phyloP scores from a whole-genome alignment of 2,888 invertebrate genomes.

The Megamerina dolium region DNA sequence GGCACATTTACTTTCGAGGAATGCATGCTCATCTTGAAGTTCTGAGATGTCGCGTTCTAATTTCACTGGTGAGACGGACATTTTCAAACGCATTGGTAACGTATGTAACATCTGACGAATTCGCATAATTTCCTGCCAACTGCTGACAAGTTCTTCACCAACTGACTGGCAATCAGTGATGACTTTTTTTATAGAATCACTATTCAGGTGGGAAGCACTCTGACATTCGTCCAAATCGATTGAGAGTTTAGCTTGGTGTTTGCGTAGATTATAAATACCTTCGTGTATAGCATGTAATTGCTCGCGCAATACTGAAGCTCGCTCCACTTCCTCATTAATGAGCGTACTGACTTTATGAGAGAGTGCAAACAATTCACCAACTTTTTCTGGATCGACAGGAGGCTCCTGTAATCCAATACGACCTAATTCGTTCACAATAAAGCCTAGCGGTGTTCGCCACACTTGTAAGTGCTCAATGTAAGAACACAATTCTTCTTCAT shows the following conservation, averaged over 20 bases:
- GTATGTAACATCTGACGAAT: constrained; percentile 72
- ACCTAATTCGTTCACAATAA: constrained; percentile 74
- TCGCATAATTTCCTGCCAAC: constrained; percentile 74
- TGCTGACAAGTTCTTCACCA: constrained; percentile 61
- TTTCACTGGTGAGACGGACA: constrained; percentile 70
- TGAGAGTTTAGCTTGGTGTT: constrained; percentile 61
- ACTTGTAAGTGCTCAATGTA: constrained; percentile 78
- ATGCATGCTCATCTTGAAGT: constrained; percentile 67
- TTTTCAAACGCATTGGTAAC: constrained; percentile 66
- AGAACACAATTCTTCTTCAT: constrained; percentile 73
- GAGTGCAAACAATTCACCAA: constrained; percentile 63
- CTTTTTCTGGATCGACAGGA: constrained; percentile 64
- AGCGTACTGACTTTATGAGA: constrained; percentile 67
- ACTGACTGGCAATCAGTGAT: constrained; percentile 66
- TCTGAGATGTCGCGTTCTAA: constrained; percentile 71
- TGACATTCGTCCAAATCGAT: constrained; percentile 68
- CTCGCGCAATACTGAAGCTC: constrained; percentile 67
- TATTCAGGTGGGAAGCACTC: constrained; percentile 64
- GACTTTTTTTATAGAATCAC: constrained; percentile 71
- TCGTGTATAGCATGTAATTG: constrained; percentile 66
- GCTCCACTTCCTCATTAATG: constrained; percentile 72
- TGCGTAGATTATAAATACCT: constrained; percentile 63
- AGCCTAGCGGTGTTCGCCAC: constrained; percentile 65
- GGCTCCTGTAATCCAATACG: constrained; percentile 68
- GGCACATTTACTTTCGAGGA: constrained; percentile 65